Base-by-base conservation (phyloP, 2,113 vertebrate species). In the Donacobius atricapilla region DNA sequence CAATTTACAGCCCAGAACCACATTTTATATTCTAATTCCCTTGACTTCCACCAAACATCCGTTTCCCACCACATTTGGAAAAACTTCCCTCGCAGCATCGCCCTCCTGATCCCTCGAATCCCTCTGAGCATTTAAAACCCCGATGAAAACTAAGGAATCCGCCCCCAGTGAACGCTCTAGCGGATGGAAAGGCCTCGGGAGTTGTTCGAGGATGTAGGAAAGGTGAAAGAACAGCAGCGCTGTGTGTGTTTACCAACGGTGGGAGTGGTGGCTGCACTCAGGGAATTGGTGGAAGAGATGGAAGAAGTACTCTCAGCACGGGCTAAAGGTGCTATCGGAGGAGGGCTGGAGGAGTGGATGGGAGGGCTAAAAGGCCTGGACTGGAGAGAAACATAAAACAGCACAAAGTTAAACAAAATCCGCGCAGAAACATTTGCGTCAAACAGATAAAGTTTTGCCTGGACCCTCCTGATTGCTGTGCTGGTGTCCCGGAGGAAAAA, bases 241-340 rank as follows among this genome's bases (percentile, higher is more conserved):
- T 75, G 86, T 24, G 12, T 15, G 65, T 45, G 78, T 98, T 98
- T 98, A 98, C 99, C 99, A 54, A 99, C 98, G 76, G 99, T 99
- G 42, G 99, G 99, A 61, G 99, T 99, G 92, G 99, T 99, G 9
- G 99, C 99, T 45, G 99, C 98, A 2, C 99, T 99, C 97, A 99
- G 97, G 57, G 99, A 99, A 61, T 99, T 99, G 96, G 99, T 98
- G 51, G 99, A 99, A 28, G 99, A 99, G 72, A 99, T 99, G 94
- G 99, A 99, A 94, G 99, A 99, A 33, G 99, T 99, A 97, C 99
- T 99, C 93, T 99, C 99, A 18, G 99, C 99, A 35, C 99, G 98
- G 89, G 99, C 99, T 96, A 99, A 94, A 48, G 99, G 99, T 44
- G 99, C 99, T 51, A 99, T 98, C 35, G 99, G 99, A 57, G 99